Evolutionary conservation across 2,797 vertebrate genomes (phyloP), one percentile per base, ranked within the genome.

Genomic region (Champsocephalus esox): DNA sequence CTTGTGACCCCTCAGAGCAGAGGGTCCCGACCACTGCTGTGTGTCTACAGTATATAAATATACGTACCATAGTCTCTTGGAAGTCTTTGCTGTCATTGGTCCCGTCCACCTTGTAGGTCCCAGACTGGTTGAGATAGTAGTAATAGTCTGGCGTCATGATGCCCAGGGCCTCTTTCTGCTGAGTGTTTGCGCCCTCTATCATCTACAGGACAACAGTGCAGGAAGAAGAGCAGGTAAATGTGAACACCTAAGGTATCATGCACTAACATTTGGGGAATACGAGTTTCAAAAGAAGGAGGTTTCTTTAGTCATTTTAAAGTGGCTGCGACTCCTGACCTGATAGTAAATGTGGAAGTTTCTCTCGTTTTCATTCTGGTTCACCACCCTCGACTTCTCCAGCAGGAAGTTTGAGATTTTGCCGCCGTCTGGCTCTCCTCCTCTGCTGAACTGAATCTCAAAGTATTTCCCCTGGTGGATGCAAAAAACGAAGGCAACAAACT

Each of bases 381-480:
- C 97, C 84, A 99, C 98, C 3, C 98, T 95, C 0, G 98, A 99
- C 90, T 99, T 99, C 94, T 99, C 98, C 83, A 99, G 93, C 56
- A 99, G 91, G 87, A 99, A 99, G 93, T 99, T 99, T 71, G 97
- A 99, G 83, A 99, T 99, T 92, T 97, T 99, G 1, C 98, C 98
- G 0, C 98, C 98, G 0, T 99, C 97, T 0, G 98, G 98, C 68
- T 99, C 98, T 0, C 98, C 98, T 0, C 98, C 98, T 10, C 96
- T 94, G 91, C 98, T 99, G 93, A 99, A 99, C 92, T 99, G 98
- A 91, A 99, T 99, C 93, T 99, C 98, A 41, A 99, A 99, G 89
- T 99, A 99, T 87, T 99, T 99, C 34, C 98, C 98, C 98, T 99
- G 91, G 73, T 38, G 54, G 32, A 69, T 2, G 64, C 45, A 86